Evolutionary conservation across 2,113 vertebrate species (phyloP), one percentile per base, ranked within the genome.

Genomic region (Malurus alboscapulatus): DNA sequence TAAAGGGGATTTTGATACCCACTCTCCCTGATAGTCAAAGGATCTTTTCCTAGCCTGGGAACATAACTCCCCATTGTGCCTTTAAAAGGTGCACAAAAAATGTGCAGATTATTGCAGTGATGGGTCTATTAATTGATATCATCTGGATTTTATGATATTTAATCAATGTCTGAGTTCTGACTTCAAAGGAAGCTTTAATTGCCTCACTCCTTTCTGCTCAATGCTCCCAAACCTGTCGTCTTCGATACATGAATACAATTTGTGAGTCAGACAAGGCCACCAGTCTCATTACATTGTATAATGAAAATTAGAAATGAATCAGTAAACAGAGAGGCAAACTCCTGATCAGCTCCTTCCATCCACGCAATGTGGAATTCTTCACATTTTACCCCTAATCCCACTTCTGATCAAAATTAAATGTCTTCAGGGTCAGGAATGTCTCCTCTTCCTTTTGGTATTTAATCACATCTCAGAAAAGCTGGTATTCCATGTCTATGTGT

Each of bases 321-420:
- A 69, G 93, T 80, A 94, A 75, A 73, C 36, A 81, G n/a, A 81
- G 36, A 77, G 12, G 30, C 21, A 77, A 93, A 83, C 14, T 87
- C 71, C 66, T 12, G 63, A 76, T 84, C 72, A 14, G 36, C 75
- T 72, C 2, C 1, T 57, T 86, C 68, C 61, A 94, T 61, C 76
- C 48, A 81, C 79, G 83, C 40, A 67, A 36, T 14, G 57, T 76
- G 54, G 65, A 96, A 96, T 93, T 95, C 85, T 78, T 90, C 84
- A 92, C 75, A 92, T 92, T 93, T 94, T 74, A 80, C 53, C 48
- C 83, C 73, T 93, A 96, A 95, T 94, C 92, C 90, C 53, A 74
- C 0, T 0, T 75, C 87, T 83, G 94, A 94, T 95, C 95, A 88
- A 92, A 91, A 78, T 45, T 48, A 90, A 90, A 86, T 34, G 44